Conservation (phyloP, 2,113 vertebrate species). For the human (Homo sapiens) region DNA sequence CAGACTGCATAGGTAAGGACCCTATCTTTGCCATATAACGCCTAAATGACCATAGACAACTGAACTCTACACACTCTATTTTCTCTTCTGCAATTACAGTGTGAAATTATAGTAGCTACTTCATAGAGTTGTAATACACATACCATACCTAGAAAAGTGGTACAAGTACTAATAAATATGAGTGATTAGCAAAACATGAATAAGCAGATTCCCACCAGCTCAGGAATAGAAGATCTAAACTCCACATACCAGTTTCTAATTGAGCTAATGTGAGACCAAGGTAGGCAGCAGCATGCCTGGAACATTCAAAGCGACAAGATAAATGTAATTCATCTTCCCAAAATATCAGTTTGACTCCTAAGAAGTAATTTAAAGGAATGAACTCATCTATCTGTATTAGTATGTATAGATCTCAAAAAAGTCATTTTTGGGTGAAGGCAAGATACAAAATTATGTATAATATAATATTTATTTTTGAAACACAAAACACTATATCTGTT, state of each 20-base stretch:
- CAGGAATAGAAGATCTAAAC: background rate
- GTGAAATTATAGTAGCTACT: background rate
- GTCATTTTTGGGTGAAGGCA: background rate
- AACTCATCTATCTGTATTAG: background rate
- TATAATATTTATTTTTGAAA: background rate
- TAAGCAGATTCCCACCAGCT: background rate
- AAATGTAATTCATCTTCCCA: background rate
- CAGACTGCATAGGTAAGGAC: background rate
- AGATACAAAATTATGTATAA: background rate
- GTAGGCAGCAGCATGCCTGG: background rate
- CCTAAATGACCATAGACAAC: background rate
- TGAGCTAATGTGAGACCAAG: background rate
- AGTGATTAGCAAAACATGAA: background rate
- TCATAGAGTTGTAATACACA: background rate
- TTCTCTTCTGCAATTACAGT: background rate
- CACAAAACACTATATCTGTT: background rate
- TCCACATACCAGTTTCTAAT: background rate
- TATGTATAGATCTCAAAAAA: background rate
- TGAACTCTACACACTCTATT: background rate
- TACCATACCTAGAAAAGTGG: background rate
- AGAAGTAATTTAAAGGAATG: background rate
- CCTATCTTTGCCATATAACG: background rate
- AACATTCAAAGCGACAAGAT: background rate
- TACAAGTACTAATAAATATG: background rate
- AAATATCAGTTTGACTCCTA: background rate